Conservation (phyloP, 2,797 vertebrate genomes). For the Cercopithecus mitis region DNA sequence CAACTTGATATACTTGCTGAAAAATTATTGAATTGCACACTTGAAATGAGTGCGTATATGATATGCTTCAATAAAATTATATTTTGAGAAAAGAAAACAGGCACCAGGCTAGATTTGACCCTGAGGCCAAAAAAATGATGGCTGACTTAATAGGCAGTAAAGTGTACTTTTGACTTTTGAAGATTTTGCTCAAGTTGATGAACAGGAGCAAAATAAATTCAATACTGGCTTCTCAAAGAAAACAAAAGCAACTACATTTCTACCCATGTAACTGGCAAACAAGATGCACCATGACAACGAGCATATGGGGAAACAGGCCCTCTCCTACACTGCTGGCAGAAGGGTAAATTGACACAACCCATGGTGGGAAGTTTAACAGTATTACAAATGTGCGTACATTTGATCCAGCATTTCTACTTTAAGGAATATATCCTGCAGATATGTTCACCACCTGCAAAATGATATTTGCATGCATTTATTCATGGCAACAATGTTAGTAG, state of each 20-base stretch:
- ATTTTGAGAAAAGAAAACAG: neutral
- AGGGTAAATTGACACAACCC: neutral
- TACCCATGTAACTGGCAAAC: neutral
- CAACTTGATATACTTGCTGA: neutral
- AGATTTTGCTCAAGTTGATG: neutral
- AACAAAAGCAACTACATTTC: accelerated
- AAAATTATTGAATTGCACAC: neutral
- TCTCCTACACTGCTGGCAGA: accelerated
- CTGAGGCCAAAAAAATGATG: neutral
- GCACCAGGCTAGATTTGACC: neutral
- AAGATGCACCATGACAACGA: neutral
- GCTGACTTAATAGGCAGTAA: neutral
- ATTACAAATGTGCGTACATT: accelerated
- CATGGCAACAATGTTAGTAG: neutral
- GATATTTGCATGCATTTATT: neutral
- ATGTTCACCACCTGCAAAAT: neutral
- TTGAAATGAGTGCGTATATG: neutral
- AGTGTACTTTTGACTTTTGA: neutral
- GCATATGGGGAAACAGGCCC: accelerated
- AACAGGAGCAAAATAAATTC: neutral
- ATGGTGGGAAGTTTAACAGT: neutral
- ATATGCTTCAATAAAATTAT: neutral
- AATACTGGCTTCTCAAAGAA: neutral
- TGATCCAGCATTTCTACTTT: neutral
- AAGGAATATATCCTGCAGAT: neutral